A percentile compares a stretch with the other conserved stretches of the same genome.
Conservation (phyloP, 2,113 vertebrate species). For the Pelmatolapia mariae region DNA sequence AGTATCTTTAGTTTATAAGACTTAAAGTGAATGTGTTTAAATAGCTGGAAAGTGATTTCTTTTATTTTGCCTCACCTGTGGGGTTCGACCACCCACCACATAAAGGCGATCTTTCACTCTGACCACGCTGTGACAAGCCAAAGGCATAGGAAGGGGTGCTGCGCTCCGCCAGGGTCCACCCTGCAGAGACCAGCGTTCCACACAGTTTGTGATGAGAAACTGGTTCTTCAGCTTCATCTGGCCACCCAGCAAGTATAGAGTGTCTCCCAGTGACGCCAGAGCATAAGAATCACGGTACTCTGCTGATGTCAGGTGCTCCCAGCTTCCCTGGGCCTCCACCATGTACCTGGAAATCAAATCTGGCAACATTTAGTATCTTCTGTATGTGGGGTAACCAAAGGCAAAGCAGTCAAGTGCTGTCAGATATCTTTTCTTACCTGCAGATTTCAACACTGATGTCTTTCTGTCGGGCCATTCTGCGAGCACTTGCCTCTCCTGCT, state of each 20-base stretch:
- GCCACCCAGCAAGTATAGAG: constrained; percentile 88
- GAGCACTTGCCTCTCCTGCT: constrained; percentile 84
- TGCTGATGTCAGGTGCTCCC: constrained; percentile 84
- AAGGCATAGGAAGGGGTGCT: constrained; percentile 80
- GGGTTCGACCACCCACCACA: constrained; percentile 90
- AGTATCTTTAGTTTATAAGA: background rate
- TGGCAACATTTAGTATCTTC: background rate
- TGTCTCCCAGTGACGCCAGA: constrained; percentile 74
- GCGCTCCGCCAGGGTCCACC: constrained; percentile 82
- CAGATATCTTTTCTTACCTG: constrained; percentile 71
- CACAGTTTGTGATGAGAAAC: constrained; percentile 86
- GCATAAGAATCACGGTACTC: constrained; percentile 91
- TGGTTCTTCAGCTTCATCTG: constrained; percentile 94
- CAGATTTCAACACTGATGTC: constrained; percentile 84
- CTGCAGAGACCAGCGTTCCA: constrained; percentile 85
- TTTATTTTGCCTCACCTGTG: constrained; percentile 78
- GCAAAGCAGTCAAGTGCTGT: background rate
- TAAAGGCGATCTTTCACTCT: constrained; percentile 82
- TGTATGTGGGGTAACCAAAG: background rate
- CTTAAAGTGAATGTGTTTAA: background rate
- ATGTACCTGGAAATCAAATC: constrained; percentile 77
- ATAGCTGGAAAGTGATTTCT: background rate
- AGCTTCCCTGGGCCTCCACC: constrained; percentile 82
- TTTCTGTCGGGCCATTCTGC: constrained; percentile 84
- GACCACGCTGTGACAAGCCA: constrained; percentile 84